Conservation (phyloP, 2,113 vertebrate species). For the Ariopsis seemanni region DNA sequence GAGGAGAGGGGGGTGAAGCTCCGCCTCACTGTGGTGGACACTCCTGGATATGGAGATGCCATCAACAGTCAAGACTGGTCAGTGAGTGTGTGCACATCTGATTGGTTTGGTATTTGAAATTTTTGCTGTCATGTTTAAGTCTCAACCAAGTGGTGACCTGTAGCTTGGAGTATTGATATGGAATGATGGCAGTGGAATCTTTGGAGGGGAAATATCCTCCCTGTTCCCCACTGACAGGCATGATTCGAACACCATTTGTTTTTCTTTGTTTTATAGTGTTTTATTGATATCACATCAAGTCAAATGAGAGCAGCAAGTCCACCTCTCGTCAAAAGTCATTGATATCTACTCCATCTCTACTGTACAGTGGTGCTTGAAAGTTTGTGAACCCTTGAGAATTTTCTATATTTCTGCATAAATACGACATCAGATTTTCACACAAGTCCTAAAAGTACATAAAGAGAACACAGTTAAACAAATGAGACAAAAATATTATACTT, state of each 20-base stretch:
- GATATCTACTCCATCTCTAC: background rate
- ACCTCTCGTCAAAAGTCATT: background rate
- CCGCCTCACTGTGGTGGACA: conserved; percentile 90
- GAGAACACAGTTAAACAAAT: no score
- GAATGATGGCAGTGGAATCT: background rate
- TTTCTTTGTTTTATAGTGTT: background rate
- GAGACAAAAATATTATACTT: no score
- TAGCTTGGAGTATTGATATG: background rate
- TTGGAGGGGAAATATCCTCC: background rate
- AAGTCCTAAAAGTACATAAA: no score
- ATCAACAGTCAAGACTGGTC: conserved; percentile 95
- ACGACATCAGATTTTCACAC: no score
- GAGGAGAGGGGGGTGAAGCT: conserved; percentile 93
- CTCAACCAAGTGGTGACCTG: background rate
- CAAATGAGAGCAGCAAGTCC: background rate
- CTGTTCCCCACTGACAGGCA: background rate
- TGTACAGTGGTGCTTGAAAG: no score
- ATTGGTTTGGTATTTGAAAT: conserved; percentile 3
- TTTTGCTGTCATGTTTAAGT: background rate
- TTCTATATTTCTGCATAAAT: no score
- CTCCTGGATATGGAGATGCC: conserved; percentile 89
- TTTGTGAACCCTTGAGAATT: no score
- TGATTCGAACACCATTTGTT: background rate
- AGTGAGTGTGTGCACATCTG: conserved; percentile 43
- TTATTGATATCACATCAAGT: background rate